Evolutionary conservation across 2,113 vertebrate species (phyloP).

Genomic region (Panthera tigris): DNA sequence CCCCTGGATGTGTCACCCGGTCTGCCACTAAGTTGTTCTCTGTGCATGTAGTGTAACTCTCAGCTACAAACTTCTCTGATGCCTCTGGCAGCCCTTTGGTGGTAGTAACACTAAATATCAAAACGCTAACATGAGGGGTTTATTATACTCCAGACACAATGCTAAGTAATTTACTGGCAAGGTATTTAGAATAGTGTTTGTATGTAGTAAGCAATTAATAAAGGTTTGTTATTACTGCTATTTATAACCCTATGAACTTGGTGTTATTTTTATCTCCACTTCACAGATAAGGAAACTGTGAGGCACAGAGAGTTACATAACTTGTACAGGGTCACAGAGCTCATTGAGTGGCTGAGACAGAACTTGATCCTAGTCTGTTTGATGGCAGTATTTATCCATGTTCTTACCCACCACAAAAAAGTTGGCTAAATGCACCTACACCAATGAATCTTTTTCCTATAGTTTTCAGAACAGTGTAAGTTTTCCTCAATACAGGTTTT

Average conservation of each 20-base stretch:
- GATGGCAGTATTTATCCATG: neutral
- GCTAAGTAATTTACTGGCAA: neutral
- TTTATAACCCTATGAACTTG: neutral
- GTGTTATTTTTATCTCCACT: neutral
- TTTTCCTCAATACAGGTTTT: neutral
- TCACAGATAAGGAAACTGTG: neutral
- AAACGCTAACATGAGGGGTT: neutral
- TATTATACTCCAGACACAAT: neutral
- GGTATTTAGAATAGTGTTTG: neutral
- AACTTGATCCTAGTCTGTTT: neutral
- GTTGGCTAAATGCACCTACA: neutral
- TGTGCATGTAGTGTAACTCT: neutral
- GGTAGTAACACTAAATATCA: neutral
- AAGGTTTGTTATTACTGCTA: neutral
- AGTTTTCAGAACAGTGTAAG: neutral
- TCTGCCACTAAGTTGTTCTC: neutral
- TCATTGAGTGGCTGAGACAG: neutral
- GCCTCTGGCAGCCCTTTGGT: neutral
- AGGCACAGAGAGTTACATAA: neutral
- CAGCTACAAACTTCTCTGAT: neutral
- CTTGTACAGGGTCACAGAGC: neutral
- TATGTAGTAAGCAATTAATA: neutral
- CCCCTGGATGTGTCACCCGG: neutral
- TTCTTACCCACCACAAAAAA: neutral
- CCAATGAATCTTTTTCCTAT: neutral